Conservation (phyloP, 2,113 vertebrate genomes). For the Oncorhynchus tshawytscha region DNA sequence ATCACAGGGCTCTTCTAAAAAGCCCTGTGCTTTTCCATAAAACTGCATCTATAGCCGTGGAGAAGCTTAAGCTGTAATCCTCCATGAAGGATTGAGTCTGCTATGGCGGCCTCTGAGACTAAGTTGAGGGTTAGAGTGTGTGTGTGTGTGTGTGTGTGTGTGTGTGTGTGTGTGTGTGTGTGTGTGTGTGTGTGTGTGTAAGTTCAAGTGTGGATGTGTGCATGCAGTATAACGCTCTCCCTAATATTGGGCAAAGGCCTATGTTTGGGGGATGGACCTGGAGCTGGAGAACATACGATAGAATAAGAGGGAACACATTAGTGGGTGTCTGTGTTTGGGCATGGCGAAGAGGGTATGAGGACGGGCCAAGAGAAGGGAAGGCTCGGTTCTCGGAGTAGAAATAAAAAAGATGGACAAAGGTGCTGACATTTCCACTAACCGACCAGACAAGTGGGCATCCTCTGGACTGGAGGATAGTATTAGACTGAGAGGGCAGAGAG, state of each 20-base stretch:
- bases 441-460: not conserved
- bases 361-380: not conserved
- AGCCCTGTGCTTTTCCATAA: conserved; percentile 66
- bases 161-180: conserved; percentile 16
- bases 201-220: not conserved
- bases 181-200: conserved; percentile 9
- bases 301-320: not conserved
- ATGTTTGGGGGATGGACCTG: no score
- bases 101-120: conserved; percentile 44
- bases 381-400: not conserved
- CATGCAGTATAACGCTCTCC: no score
- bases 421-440: no score
- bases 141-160: conserved; percentile 3
- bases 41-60: conserved; percentile 67
- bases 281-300: no score
- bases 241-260: no score
- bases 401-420: not conserved
- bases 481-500: no score
- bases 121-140: conserved; percentile 30
- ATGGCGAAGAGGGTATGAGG: not conserved
- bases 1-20: conserved; percentile 48
- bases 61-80: conserved; percentile 75
- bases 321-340: not conserved
- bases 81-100: conserved; percentile 74
- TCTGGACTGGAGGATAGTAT: not conserved